Conservation (phyloP, 2,888 invertebrate genomes). For the Zeuzera pyrina region DNA sequence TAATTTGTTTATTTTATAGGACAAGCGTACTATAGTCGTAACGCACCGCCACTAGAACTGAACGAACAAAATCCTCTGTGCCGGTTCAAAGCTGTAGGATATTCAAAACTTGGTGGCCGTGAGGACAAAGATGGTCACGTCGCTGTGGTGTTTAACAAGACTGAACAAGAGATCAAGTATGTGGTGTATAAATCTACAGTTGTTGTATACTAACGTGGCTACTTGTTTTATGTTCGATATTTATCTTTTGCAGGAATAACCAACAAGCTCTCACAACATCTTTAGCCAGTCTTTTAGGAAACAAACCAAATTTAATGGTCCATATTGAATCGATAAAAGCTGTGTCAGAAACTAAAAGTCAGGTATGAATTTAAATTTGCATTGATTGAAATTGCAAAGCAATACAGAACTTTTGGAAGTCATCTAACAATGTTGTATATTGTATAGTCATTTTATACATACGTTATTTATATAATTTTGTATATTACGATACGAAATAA, state of each 20-base stretch:
- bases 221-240: background rate
- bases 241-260: slow-evolving; percentile 68
- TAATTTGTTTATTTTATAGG: too few species aligned
- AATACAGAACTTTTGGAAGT: too few species aligned
- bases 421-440: too few species aligned
- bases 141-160: slow-evolving; percentile 86
- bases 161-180: slow-evolving; percentile 84
- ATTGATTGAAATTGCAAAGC: too few species aligned
- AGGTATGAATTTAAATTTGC: slow-evolving; percentile 59
- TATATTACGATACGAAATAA: too few species aligned
- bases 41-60: slow-evolving; percentile 85
- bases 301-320: slow-evolving; percentile 86
- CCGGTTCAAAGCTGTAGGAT: slow-evolving; percentile 95
- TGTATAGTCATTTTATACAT: too few species aligned
- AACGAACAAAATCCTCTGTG: slow-evolving; percentile 93
- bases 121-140: slow-evolving; percentile 95
- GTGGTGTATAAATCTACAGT: slow-evolving; percentile 16
- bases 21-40: slow-evolving; percentile 84
- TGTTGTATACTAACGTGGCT: background rate
- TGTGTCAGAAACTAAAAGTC: slow-evolving; percentile 84
- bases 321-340: slow-evolving; percentile 85
- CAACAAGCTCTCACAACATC: slow-evolving; percentile 80
- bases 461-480: too few species aligned
- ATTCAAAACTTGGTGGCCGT: slow-evolving; percentile 87
- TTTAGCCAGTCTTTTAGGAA: slow-evolving; percentile 82